Evolutionary conservation across 2,113 vertebrate species (phyloP).

Genomic region (Noctilio leporinus): DNA sequence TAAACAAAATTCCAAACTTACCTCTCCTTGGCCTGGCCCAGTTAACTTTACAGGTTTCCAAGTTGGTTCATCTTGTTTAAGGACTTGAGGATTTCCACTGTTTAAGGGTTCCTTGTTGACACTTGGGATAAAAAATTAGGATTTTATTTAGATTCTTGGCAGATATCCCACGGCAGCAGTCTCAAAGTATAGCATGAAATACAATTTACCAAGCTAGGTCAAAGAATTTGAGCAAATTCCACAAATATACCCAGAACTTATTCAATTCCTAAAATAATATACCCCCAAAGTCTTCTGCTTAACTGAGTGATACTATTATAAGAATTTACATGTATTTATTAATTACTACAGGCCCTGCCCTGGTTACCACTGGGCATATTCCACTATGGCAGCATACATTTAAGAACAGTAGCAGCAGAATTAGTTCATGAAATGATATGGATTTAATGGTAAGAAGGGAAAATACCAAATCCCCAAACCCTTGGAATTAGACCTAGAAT

Average conservation of each 20-base stretch:
- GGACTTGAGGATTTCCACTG: conserved; percentile 67
- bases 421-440: not conserved
- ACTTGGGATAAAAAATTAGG: conserved; percentile 67
- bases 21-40: conserved; percentile 73
- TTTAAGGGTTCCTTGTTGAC: conserved; percentile 77
- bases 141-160: conserved; percentile 43
- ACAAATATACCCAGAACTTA: not conserved
- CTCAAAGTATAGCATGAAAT: not conserved
- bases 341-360: not conserved
- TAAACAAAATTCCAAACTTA: conserved; percentile 57
- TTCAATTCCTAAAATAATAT: not conserved
- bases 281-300: not conserved
- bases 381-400: not conserved
- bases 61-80: conserved; percentile 76
- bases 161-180: not conserved
- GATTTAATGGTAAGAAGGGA: not conserved
- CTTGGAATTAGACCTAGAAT: not conserved
- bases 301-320: not conserved
- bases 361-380: not conserved
- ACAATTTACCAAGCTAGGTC: not conserved
- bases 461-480: not conserved
- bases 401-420: conserved; percentile 18
- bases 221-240: conserved; percentile 21
- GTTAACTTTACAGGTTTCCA: conserved; percentile 75
- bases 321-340: not conserved